phyloP scores from a whole-genome alignment of 2,797 vertebrate genomes.

The Lepilemur ruficaudatus region DNA sequence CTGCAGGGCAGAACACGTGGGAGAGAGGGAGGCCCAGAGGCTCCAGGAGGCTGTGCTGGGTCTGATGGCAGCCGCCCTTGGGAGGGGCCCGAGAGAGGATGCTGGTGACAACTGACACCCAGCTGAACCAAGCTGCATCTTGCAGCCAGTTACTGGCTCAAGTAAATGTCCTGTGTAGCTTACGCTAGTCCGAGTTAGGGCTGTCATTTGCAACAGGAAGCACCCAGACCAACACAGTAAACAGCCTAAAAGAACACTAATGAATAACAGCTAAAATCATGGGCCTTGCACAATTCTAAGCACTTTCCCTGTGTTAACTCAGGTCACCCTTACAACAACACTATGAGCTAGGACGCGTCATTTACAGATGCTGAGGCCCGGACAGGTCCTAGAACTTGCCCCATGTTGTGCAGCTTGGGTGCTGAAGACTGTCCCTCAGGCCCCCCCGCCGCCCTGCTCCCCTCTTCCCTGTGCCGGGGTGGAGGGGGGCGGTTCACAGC shows the following conservation, averaged over 20 bases:
- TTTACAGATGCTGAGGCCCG: accelerated
- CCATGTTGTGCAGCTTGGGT: not conserved
- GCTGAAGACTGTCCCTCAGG: not conserved
- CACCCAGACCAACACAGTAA: not conserved
- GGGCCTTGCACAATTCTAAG: not conserved
- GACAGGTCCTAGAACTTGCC: not conserved
- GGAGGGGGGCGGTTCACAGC: not conserved
- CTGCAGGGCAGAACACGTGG: accelerated
- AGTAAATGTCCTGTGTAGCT: not conserved
- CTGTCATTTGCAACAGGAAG: not conserved
- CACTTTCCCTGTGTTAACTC: not conserved
- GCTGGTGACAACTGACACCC: not conserved
- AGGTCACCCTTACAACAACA: too few species aligned
- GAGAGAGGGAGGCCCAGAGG: not conserved
- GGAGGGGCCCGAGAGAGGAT: not conserved
- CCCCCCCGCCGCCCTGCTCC: not conserved
- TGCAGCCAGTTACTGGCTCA: not conserved
- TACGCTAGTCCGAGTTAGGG: not conserved
- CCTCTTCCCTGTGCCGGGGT: not conserved
- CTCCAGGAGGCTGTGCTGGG: not conserved
- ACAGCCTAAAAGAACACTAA: not conserved
- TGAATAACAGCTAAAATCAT: not conserved
- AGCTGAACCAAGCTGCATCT: not conserved
- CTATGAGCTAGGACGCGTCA: too few species aligned
- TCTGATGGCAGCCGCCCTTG: not conserved